These are phyloP conservation scores for Mormyrus hasselquistii DNA, from an alignment of 2,797 vertebrate species.

Conservation along the genomic window DNA sequence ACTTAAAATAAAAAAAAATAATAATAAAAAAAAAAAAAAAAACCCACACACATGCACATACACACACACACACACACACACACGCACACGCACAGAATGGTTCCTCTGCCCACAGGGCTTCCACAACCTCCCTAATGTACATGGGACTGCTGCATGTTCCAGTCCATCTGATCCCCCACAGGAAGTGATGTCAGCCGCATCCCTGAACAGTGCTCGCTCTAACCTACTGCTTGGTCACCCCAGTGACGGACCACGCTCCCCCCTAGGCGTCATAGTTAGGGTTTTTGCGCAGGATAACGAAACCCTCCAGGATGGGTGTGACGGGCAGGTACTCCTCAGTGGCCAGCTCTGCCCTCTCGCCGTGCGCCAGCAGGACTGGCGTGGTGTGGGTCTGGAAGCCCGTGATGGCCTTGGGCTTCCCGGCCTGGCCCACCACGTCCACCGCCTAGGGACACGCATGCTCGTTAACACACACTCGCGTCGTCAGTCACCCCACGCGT, in stretches of 20 bases:
- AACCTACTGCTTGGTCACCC: background rate
- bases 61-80: background rate
- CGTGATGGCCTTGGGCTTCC: conserved; percentile 96
- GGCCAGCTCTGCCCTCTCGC: conserved; percentile 89
- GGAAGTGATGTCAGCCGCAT: background rate
- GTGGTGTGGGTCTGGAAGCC: conserved; percentile 98
- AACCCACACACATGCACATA: background rate
- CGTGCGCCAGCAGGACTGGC: conserved; percentile 87
- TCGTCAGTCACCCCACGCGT: background rate
- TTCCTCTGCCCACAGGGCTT: background rate
- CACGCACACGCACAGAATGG: background rate
- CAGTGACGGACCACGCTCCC: background rate
- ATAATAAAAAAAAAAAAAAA: background rate
- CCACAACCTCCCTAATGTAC: background rate
- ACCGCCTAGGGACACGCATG: conserved; percentile 68
- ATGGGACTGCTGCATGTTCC: background rate
- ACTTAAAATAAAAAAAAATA: background rate
- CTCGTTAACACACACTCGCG: background rate
- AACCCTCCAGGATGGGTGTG: conserved; percentile 91
- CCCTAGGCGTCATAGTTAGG: conserved; percentile 87
- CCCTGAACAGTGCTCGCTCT: background rate
- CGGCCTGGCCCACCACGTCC: conserved; percentile 94
- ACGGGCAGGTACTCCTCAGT: conserved; percentile 92
- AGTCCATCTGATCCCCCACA: background rate
- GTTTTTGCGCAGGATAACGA: conserved; percentile 95